Base-by-base conservation (phyloP, 2,888 invertebrate genomes). In the Spilosoma lubricipeda region DNA sequence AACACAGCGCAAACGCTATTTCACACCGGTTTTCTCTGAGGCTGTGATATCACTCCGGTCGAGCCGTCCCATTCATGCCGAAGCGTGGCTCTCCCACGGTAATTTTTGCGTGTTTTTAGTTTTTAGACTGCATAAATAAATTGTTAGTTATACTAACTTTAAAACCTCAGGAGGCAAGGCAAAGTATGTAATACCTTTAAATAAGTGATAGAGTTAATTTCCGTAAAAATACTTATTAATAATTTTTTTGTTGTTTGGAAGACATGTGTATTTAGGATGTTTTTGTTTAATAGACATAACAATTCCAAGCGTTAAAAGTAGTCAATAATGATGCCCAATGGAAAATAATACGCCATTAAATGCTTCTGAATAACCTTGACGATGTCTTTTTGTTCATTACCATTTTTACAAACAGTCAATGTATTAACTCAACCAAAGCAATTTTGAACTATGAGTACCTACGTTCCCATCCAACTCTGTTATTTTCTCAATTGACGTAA, bases 401-500 rank as follows among this genome's bases (percentile, higher is more conserved):
- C 23, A 56, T 56, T 52, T 23, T 52, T 52, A 52, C 23, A 52
- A 23, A 52, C 52, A 52, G 52, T 23, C 23, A 23, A 52, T 23
- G 52, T 52, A 52, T n/a, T 20, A 56, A 56, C 23, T 23, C 52
- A 56, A 56, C n/a, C 52, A n/a, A 8, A 20, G 39, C n/a, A 39
- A 30, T 67, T 23, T 67, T 11, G 18, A 30, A 45, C 30, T 48
- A 48, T 20, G 13, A 27, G 15, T 27, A 42, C 13, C 13, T 15
- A 42, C 39, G 36, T 27, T 15, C 27, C 9, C 70, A 45, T 42
- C 23, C 48, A 20, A 71, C 63, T 27, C 13, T n/a, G 48, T 45
- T 63, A 45, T 71, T 64, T 64, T 45, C 63, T 70, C 5, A 30
- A 72, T 48, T 71, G 8, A 48, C 27, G 39, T 66, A 56, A 66